These are phyloP conservation scores for Sturnus vulgaris DNA, from an alignment of 2,113 vertebrate species.

Conservation along the genomic window DNA sequence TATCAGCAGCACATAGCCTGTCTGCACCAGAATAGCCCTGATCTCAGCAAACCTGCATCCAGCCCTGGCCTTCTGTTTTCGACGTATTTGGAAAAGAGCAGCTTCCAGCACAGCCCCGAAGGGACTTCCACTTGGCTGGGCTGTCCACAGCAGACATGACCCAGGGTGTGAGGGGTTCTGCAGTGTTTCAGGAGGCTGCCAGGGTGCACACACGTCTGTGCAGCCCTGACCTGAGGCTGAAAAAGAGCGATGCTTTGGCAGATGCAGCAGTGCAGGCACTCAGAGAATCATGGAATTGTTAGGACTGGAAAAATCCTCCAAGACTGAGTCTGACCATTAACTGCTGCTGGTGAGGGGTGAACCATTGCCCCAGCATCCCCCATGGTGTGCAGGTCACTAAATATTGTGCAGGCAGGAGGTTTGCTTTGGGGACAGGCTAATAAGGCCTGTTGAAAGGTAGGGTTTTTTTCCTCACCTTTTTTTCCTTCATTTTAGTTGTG, in stretches of 20 bases:
- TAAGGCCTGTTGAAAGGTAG: neutral
- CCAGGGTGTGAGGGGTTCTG: neutral
- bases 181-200: rapidly evolving
- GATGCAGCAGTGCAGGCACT: neutral
- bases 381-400: neutral
- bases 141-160: neutral
- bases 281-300: neutral
- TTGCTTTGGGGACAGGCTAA: neutral
- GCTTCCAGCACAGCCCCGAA: neutral
- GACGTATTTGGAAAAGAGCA: conserved; percentile 84
- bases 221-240: neutral
- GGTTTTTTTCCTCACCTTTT: neutral
- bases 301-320: neutral
- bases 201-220: rapidly evolving
- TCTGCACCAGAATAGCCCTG: conserved; percentile 89
- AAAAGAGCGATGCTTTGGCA: neutral
- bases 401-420: neutral
- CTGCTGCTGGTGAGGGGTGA: rapidly evolving
- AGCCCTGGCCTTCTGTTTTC: conserved; percentile 64
- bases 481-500: neutral
- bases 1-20: conserved; percentile 80
- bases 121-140: conserved; percentile 46
- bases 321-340: neutral
- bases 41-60: conserved; percentile 80
- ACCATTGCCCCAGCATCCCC: rapidly evolving